phyloP scores from a whole-genome alignment of 2,888 invertebrate genomes.

The Rhorus exstirpatorius region DNA sequence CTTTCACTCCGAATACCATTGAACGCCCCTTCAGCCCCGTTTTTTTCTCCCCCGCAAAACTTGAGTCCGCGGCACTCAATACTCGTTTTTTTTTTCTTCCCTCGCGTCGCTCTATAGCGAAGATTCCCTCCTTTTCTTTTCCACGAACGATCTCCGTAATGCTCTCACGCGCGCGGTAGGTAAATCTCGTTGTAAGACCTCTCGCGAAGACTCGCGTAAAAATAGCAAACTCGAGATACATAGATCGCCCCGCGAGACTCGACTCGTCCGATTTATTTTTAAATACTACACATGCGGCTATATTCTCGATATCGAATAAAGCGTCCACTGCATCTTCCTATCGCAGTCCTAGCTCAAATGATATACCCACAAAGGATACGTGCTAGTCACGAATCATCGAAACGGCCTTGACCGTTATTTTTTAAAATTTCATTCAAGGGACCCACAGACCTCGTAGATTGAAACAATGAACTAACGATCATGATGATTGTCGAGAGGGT shows the following conservation, averaged over 20 bases:
- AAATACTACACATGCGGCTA: conserved; percentile 16
- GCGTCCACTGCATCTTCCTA: background rate
- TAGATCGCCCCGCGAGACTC: conserved; percentile 42
- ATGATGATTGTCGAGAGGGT: too few relatives aligned
- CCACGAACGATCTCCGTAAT: conserved; percentile 71
- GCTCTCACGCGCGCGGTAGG: conserved; percentile 67
- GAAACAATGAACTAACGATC: too few relatives aligned
- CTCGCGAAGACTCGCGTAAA: conserved; percentile 78
- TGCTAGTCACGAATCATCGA: too few relatives aligned
- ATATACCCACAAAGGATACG: too few relatives aligned
- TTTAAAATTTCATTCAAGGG: too few relatives aligned
- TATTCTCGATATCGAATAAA: conserved; percentile 29
- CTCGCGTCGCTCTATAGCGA: conserved; percentile 19
- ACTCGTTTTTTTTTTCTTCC: conserved; percentile 38
- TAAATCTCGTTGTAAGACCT: conserved; percentile 81
- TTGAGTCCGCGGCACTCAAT: background rate
- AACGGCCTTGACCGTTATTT: too few relatives aligned
- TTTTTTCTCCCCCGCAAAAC: conserved; percentile 21
- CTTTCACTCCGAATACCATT: background rate
- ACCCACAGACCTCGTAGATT: too few relatives aligned
- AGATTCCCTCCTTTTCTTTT: conserved; percentile 70
- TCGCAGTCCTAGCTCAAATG: background rate
- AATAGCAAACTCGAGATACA: conserved; percentile 78
- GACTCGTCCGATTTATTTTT: conserved; percentile 39
- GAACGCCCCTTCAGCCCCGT: conserved; percentile 53